These are phyloP conservation scores for Dynastes grantii DNA, from an alignment of 2,888 invertebrate genomes.

Conservation along the genomic window DNA sequence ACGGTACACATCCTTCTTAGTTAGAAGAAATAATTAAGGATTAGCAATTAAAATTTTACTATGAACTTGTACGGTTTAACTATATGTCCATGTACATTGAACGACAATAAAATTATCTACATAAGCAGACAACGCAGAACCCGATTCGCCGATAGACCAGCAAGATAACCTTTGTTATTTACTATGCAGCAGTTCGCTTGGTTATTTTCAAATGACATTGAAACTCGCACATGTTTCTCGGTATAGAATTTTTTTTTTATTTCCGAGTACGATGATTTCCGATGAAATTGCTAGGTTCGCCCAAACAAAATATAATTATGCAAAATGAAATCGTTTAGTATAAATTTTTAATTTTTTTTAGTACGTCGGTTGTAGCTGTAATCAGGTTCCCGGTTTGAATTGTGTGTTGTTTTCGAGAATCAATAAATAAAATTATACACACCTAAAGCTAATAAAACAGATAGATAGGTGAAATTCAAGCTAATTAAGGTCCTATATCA, in stretches of 20 bases:
- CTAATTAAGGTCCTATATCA: no score
- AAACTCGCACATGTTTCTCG: constrained; percentile 11
- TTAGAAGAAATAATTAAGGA: not conserved
- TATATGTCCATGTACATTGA: constrained; percentile 1
- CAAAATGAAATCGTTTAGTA: not conserved
- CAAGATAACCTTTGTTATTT: constrained; percentile 33
- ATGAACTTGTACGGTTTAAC: constrained; percentile 15
- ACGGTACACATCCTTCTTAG: not conserved
- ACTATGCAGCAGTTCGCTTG: not conserved
- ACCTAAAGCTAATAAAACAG: no score
- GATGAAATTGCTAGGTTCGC: constrained; percentile 3
- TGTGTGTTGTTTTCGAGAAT: not conserved
- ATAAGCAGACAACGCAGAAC: not conserved
- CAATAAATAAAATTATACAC: not conserved
- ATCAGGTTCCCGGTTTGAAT: not conserved
- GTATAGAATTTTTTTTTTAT: constrained; percentile 24
- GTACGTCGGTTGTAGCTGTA: not conserved
- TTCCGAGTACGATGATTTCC: constrained; percentile 31
- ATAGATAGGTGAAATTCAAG: no score
- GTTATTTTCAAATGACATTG: constrained; percentile 39
- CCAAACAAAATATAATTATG: not conserved
- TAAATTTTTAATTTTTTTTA: not conserved
- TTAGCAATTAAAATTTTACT: constrained; percentile 32
- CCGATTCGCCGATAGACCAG: no score
- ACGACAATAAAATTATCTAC: not conserved